Conservation (phyloP, 2,113 vertebrate genomes). For the Pterocles orientalis region DNA sequence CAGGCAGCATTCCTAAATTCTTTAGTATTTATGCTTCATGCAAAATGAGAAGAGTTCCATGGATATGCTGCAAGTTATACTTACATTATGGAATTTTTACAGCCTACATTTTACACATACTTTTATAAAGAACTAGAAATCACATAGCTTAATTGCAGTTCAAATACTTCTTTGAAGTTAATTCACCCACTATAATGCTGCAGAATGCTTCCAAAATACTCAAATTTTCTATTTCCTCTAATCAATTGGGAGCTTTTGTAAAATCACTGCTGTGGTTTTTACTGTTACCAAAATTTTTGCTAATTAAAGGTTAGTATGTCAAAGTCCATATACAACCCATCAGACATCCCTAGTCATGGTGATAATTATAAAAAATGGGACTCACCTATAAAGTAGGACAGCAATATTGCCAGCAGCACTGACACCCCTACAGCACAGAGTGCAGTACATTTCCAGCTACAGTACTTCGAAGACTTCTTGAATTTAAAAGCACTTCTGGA, state of each 20-base stretch:
- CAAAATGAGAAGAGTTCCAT: background rate
- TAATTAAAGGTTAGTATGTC: background rate
- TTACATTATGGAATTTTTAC: background rate
- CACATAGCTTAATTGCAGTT: background rate
- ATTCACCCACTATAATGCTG: background rate
- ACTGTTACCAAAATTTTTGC: background rate
- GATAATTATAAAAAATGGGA: background rate
- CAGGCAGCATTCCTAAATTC: background rate
- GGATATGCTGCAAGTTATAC: background rate
- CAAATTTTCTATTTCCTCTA: background rate
- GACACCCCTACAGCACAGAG: slow-evolving; percentile 94
- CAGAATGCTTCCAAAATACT: background rate
- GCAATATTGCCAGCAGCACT: slow-evolving; percentile 90
- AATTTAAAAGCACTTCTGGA: slow-evolving; percentile 99
- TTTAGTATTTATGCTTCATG: background rate
- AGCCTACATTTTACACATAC: background rate
- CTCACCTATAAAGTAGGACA: slow-evolving; percentile 97
- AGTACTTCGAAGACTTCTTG: slow-evolving; percentile 97
- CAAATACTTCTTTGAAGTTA: background rate
- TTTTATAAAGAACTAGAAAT: background rate
- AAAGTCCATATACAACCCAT: background rate
- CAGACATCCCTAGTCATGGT: background rate
- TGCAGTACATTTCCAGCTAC: slow-evolving; percentile 98
- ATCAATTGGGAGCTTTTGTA: background rate
- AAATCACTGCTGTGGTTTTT: background rate